Evolutionary conservation across 1,140 invertebrate species (phyloP).

Genomic region (Belonocnema kinseyi): DNA sequence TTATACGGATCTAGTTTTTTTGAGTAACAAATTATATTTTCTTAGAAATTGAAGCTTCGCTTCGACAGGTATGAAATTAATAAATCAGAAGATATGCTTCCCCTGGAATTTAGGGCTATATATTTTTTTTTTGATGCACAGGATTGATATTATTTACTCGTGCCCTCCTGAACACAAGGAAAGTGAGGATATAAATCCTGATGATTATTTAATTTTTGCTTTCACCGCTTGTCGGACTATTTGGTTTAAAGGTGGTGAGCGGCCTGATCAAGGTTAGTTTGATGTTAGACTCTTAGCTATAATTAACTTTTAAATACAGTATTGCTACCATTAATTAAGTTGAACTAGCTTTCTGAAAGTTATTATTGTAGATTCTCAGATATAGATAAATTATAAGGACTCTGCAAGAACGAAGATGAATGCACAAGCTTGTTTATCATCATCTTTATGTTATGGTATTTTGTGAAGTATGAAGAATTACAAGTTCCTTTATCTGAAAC

Average conservation of each 20-base stretch:
- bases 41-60: not conserved
- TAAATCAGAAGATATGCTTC: not conserved
- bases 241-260: conserved; percentile 8
- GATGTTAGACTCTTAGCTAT: not conserved
- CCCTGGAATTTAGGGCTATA: not conserved
- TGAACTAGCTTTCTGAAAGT: not conserved
- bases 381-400: not conserved
- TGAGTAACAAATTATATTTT: conserved; percentile 7
- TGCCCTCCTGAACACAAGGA: not conserved
- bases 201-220: conserved; percentile 9
- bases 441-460: not conserved
- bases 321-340: conserved; percentile 24
- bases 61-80: not conserved
- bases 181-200: conserved; percentile 5
- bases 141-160: too few species aligned
- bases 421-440: too few species aligned
- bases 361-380: conserved; percentile 7
- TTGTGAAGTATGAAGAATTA: not conserved
- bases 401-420: not conserved
- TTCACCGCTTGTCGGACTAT: conserved; percentile 6
- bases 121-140: not conserved
- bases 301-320: conserved; percentile 12
- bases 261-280: not conserved
- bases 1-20: conserved; percentile 4
- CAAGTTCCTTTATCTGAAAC: not conserved